Evolutionary conservation across 2,888 invertebrate genomes (phyloP).

Genomic region (Cotesia congregata): DNA sequence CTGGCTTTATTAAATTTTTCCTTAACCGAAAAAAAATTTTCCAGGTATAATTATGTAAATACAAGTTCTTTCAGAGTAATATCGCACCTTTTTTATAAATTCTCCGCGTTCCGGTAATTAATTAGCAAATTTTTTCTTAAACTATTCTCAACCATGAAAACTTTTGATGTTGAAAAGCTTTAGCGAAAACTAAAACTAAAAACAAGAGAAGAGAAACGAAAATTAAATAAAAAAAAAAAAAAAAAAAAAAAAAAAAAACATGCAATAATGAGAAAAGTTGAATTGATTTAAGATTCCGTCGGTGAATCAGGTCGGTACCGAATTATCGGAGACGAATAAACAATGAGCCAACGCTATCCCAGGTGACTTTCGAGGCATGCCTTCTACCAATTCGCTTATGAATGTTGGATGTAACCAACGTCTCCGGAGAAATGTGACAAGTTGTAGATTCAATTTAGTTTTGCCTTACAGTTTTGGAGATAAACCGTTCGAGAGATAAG

Average conservation of each 20-base stretch:
- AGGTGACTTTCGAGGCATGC: slow-evolving; percentile 18
- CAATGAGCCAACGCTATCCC: slow-evolving; percentile 31
- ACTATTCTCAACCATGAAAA: neutral
- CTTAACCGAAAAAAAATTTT: neutral
- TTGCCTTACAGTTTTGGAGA: slow-evolving; percentile 33
- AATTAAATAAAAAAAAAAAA: neutral
- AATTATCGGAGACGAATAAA: slow-evolving; percentile 40
- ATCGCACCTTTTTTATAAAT: neutral
- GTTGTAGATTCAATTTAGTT: slow-evolving; percentile 46
- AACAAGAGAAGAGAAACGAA: neutral
- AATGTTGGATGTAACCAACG: slow-evolving; percentile 41
- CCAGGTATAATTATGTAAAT: neutral
- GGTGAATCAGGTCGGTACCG: slow-evolving; percentile 19
- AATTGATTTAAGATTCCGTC: slow-evolving; percentile 43
- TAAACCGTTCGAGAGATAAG: slow-evolving; percentile 19
- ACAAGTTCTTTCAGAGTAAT: neutral
- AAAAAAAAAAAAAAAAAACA: neutral
- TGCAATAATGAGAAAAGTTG: slow-evolving; percentile 59
- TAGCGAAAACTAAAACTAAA: neutral
- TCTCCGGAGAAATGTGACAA: slow-evolving; percentile 41
- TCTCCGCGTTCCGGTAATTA: neutral
- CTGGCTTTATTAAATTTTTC: neutral
- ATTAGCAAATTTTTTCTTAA: neutral
- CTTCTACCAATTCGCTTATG: slow-evolving; percentile 41
- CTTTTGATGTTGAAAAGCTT: neutral